Percentiles rank a stretch among this genome's conserved stretches.
phyloP scores from a whole-genome alignment of 2,888 invertebrate genomes.

The Apodemia zela region DNA sequence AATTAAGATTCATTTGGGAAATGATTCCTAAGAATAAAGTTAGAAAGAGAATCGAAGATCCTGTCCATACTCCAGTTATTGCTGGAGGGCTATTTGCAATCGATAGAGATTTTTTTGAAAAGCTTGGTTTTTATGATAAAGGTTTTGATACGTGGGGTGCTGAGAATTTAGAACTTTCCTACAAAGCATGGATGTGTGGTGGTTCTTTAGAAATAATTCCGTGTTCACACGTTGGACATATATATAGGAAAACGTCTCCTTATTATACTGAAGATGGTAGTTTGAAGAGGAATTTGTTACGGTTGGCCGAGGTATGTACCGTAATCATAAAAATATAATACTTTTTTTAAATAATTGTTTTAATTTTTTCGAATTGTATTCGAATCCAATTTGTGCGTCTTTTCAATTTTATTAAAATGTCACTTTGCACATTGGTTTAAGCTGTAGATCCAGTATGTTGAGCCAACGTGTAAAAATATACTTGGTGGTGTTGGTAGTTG shows the following conservation, averaged over 20 bases:
- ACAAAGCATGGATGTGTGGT: constrained; percentile 99
- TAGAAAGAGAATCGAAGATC: constrained; percentile 88
- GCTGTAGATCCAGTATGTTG: too few relatives aligned
- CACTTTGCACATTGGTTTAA: too few relatives aligned
- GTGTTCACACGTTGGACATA: constrained; percentile 98
- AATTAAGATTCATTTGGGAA: constrained; percentile 97
- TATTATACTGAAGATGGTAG: constrained; percentile 95
- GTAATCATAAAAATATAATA: too few relatives aligned
- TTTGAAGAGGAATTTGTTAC: constrained; percentile 92
- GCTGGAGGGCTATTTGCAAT: constrained; percentile 98
- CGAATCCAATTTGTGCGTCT: too few relatives aligned
- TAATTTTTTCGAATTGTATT: too few relatives aligned
- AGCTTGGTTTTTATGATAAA: constrained; percentile 96
- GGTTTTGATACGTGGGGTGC: constrained; percentile 99
- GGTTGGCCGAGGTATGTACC: constrained; percentile 87
- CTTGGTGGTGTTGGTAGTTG: too few relatives aligned
- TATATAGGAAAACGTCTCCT: constrained; percentile 96
- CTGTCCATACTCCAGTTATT: constrained; percentile 96
- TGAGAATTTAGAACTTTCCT: constrained; percentile 97
- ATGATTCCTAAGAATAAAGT: constrained; percentile 90
- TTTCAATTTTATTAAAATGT: too few relatives aligned
- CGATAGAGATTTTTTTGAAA: constrained; percentile 92
- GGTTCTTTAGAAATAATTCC: constrained; percentile 98
- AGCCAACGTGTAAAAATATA: too few relatives aligned
- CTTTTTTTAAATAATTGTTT: too few relatives aligned